Evolutionary conservation across 2,888 invertebrate species (phyloP).

Genomic region (Schizaphis graminum): DNA sequence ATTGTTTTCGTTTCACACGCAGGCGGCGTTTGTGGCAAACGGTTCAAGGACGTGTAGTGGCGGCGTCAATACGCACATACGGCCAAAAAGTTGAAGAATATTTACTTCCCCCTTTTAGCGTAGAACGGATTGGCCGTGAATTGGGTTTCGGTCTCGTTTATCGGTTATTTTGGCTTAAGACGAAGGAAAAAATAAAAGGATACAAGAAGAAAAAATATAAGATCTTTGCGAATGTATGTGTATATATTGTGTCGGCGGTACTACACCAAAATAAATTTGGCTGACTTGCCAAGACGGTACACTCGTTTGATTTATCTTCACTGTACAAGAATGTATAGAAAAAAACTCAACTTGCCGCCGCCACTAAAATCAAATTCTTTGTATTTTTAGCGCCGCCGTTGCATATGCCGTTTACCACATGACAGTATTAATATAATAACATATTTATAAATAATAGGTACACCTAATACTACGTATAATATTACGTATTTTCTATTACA

Average conservation of each 20-base stretch:
- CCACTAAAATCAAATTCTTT: neutral
- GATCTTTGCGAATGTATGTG: neutral
- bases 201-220: neutral
- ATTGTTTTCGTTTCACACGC: neutral
- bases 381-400: conserved; percentile 12
- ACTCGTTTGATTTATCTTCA: conserved; percentile 28
- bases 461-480: too few relatives aligned
- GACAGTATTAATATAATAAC: neutral
- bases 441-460: neutral
- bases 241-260: neutral
- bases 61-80: too few relatives aligned
- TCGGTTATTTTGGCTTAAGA: neutral
- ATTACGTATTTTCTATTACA: too few relatives aligned
- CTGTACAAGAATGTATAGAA: neutral
- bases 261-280: conserved; percentile 58
- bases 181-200: neutral
- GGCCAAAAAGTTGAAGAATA: neutral
- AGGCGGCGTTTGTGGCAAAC: neutral
- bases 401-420: neutral
- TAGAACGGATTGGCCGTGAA: conserved; percentile 5
- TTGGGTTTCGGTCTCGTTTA: neutral
- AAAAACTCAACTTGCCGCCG: conserved; percentile 1
- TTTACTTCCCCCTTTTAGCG: neutral
- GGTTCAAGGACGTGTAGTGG: neutral
- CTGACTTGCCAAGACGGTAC: conserved; percentile 42